Evolutionary conservation across 2,888 invertebrate species (phyloP), one percentile per base, ranked within the genome.

Genomic region (Altica lythri): DNA sequence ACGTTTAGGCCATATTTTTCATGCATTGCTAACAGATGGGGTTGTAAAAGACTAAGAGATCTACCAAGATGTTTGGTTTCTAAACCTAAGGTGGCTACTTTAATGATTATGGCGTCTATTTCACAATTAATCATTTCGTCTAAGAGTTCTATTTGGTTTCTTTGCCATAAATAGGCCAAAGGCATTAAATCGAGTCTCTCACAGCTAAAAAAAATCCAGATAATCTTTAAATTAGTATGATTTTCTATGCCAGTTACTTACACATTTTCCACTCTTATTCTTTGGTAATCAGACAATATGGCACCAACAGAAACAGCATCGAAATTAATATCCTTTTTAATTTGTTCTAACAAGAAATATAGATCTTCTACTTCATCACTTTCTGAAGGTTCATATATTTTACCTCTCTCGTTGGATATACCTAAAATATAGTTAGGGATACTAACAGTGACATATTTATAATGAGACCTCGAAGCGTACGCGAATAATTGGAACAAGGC

Each of bases 341-440:
- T 81, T 74, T 83, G 83, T 66, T 81, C 77, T 40, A 99, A 81
- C 52, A 99, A 82, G 65, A 85, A 81, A 76, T 86, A 96, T 25
- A 99, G 81, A 80, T 99, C 99, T 78, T 99, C 99, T 30, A 99
- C 99, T 81, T 99, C 98, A 70, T 90, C 96, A 69, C 89, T 86
- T 25, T 86, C 85, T 16, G 89, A 90, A 48, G 89, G 89, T 47
- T 84, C 81, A 76, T 95, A 95, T 66, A 85, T 82, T 75, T 88
- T 86, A 43, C 88, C 88, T 68, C 85, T 85, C 75, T 89, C 85
- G 44, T 88, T 78, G n/a, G 95, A 90, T 61, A 84, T 82, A 29
- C 99, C 61, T 61, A 10, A 14, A 53, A 46, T n/a, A n/a, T n/a
- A n/a, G n/a, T n/a, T n/a, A 38, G 12, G 13, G 13, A 4, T 9